Conservation (phyloP, 1,140 invertebrate species). For the Neodiprion pinetum region DNA sequence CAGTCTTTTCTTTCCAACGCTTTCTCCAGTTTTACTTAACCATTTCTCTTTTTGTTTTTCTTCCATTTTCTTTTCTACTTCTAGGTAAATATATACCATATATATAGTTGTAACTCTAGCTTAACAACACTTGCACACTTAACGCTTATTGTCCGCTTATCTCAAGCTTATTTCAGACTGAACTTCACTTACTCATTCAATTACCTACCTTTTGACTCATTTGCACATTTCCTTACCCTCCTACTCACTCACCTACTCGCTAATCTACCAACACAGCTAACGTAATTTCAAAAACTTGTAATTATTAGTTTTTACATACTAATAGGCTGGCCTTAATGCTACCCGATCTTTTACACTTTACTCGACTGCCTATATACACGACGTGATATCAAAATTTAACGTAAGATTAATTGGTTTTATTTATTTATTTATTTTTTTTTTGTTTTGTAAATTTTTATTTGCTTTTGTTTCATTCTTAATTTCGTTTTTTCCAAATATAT, state of each 20-base stretch:
- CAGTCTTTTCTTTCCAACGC: constrained; percentile 4
- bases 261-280: too few species aligned
- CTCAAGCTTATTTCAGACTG: too few species aligned
- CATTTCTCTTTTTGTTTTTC: background rate
- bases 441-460: too few species aligned
- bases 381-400: background rate
- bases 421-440: background rate
- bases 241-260: background rate
- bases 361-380: background rate
- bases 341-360: background rate
- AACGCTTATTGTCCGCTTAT: background rate
- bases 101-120: too few species aligned
- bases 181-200: background rate
- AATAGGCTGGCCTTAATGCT: background rate
- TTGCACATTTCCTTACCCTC: background rate
- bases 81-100: too few species aligned
- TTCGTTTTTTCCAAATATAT: too few species aligned
- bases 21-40: background rate
- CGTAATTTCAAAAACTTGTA: background rate
- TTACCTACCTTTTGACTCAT: background rate
- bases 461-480: too few species aligned
- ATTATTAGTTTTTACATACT: too few species aligned
- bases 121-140: background rate
- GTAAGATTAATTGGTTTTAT: background rate
- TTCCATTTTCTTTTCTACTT: too few species aligned